A percentile compares a stretch with the other conserved stretches of the same genome.
phyloP scores from a whole-genome alignment of 1,140 invertebrate species.

The Bombus difficillimus region DNA sequence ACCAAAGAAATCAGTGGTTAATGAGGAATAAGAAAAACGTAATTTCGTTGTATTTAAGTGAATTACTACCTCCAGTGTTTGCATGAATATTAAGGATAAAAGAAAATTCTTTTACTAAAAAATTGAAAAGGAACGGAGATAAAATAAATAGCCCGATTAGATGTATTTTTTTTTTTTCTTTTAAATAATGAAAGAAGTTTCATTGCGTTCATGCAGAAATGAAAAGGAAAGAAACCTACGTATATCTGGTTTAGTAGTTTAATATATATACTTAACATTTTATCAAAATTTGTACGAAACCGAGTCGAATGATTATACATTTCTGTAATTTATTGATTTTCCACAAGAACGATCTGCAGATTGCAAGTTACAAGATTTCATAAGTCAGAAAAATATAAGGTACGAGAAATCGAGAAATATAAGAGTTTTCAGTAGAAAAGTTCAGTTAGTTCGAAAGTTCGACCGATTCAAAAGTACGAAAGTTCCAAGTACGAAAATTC shows the following conservation, averaged over 20 bases:
- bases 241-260: background rate
- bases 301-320: background rate
- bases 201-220: too few relatives aligned
- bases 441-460: background rate
- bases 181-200: too few relatives aligned
- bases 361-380: background rate
- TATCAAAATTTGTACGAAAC: too few relatives aligned
- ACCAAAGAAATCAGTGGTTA: background rate
- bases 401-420: background rate
- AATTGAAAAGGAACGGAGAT: background rate
- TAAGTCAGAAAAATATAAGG: background rate
- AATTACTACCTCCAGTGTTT: background rate
- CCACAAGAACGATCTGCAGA: background rate
- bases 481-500: background rate
- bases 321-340: background rate
- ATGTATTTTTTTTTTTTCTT: too few relatives aligned
- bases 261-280: too few relatives aligned
- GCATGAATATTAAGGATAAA: background rate
- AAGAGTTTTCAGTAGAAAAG: background rate
- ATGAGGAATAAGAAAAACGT: background rate
- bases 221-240: background rate
- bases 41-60: background rate
- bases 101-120: background rate
- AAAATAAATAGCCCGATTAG: too few relatives aligned
- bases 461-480: background rate